Base-by-base conservation (phyloP, 2,888 invertebrate genomes). In the Drosophila lutescens region DNA sequence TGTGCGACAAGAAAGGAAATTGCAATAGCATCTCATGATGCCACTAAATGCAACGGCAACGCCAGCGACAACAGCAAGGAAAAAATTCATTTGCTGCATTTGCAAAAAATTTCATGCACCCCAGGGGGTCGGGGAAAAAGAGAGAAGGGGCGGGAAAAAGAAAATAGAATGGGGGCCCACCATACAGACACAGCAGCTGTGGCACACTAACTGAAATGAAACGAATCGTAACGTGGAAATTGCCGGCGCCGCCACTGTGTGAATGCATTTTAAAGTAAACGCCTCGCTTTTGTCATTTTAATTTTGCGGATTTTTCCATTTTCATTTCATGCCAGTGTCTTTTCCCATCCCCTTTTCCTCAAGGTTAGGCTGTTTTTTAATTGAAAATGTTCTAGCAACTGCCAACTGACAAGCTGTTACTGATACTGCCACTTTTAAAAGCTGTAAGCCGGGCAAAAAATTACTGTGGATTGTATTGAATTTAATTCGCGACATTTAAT, bases 1-100 rank as follows among this genome's bases (percentile, higher is more conserved):
- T 85, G 88, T 89, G 90, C 86, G 90, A 88, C 90, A 89, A 90
- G 81, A 78, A 81, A 81, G 90, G 90, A 88, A 88, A 89, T 89
- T 90, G 80, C 86, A 80, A 85, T 83, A 85, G 79, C 78, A 81
- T 88, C 83, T 84, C 87, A 86, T 90, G 81, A 88, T 87, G 88
- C 85, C 88, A 87, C 88, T 80, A 89, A 89, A 89, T 88, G 82
- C 86, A 88, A 54, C 44, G 60, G 23, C 75, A 69, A 62, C 56
- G 80, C 66, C 86, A 77, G 55, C 38, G 58, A 57, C 58, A 62
- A 40, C 65, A 40, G 59, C 46, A 58, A 40, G 61, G 46, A 70
- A 87, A 88, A 86, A 88, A 86, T 89, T 89, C 87, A 89, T 88
- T 88, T 89, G 89, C 88, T 79, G 77, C 80, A 89, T 79, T 88